phyloP scores from a whole-genome alignment of 1,140 invertebrate species.

The Monochamus saltuarius region DNA sequence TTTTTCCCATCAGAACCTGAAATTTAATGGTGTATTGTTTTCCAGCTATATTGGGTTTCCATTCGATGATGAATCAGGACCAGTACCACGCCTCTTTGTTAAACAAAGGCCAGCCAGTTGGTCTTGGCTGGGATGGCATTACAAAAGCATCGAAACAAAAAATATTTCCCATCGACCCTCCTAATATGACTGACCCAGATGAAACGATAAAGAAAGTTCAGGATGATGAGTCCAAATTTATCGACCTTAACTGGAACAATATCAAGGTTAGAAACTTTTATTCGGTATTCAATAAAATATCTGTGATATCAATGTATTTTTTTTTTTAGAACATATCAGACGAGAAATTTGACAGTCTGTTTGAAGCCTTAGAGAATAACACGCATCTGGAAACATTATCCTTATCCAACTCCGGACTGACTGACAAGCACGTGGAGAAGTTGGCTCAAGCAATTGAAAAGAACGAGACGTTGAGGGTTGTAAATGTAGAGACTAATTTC shows the following conservation, averaged over 20 bases:
- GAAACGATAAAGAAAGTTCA: constrained; percentile 85
- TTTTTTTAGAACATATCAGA: constrained; percentile 88
- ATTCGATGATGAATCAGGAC: constrained; percentile 99
- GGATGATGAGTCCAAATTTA: constrained; percentile 83
- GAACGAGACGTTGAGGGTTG: constrained; percentile 83
- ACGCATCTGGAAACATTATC: constrained; percentile 89
- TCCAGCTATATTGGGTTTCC: constrained; percentile 96
- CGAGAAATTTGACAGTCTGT: constrained; percentile 89
- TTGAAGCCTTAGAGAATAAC: constrained; percentile 85
- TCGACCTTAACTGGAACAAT: constrained; percentile 95
- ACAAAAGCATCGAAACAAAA: constrained; percentile 93
- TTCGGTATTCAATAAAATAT: constrained; percentile 7
- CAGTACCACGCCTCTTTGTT: constrained; percentile 96
- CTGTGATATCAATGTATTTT: constrained; percentile 4
- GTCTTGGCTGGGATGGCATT: constrained; percentile 87
- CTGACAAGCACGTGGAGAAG: constrained; percentile 81
- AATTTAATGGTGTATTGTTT: constrained; percentile 10
- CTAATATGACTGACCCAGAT: constrained; percentile 92
- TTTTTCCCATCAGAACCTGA: not conserved
- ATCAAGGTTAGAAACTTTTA: constrained; percentile 72
- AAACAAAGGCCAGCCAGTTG: constrained; percentile 86
- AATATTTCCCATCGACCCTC: constrained; percentile 86
- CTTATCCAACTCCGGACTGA: constrained; percentile 91
- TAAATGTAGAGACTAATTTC: constrained; percentile 97
- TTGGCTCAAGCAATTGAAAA: constrained; percentile 82